Conservation (phyloP, 2,888 invertebrate genomes). For the Callyntrura guangdongensis region DNA sequence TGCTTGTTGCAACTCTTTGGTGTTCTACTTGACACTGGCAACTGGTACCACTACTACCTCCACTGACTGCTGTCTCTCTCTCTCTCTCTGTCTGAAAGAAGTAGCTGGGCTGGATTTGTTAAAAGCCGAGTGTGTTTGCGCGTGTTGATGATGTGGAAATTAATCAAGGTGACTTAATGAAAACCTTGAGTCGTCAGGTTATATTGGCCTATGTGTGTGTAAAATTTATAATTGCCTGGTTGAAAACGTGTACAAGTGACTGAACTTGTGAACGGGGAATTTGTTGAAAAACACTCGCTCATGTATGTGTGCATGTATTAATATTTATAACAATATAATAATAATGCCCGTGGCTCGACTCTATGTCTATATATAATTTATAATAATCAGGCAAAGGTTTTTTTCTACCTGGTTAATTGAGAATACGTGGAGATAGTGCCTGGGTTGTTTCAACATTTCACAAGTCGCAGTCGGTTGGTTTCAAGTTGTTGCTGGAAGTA, state of each 20-base stretch:
- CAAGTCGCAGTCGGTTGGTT: conserved; percentile 13
- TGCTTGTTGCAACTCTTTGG: not conserved
- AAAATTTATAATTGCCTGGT: conserved; percentile 72
- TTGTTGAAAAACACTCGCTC: conserved; percentile 34
- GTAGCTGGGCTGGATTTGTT: conserved; percentile 51
- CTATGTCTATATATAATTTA: conserved; percentile 21
- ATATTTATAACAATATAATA: not conserved
- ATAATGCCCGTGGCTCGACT: not conserved
- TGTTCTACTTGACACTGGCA: not conserved
- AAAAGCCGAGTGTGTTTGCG: conserved; percentile 70
- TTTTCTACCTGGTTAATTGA: not conserved
- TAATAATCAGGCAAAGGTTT: conserved; percentile 13
- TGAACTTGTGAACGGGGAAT: conserved; percentile 28
- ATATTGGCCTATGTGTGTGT: conserved; percentile 66
- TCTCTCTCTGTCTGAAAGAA: not conserved
- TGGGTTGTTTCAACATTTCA: conserved; percentile 27
- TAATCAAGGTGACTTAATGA: conserved; percentile 81
- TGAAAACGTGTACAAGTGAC: conserved; percentile 61
- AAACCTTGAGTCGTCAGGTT: conserved; percentile 77
- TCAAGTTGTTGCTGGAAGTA: conserved; percentile 57
- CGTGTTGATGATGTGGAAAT: conserved; percentile 80
- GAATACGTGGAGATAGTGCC: not conserved
- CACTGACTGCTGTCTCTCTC: not conserved
- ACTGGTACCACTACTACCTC: not conserved
- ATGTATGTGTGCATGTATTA: not conserved